Evolutionary conservation across 2,888 invertebrate genomes (phyloP), one percentile per base, ranked within the genome.

Genomic region (Drosophila rellima): DNA sequence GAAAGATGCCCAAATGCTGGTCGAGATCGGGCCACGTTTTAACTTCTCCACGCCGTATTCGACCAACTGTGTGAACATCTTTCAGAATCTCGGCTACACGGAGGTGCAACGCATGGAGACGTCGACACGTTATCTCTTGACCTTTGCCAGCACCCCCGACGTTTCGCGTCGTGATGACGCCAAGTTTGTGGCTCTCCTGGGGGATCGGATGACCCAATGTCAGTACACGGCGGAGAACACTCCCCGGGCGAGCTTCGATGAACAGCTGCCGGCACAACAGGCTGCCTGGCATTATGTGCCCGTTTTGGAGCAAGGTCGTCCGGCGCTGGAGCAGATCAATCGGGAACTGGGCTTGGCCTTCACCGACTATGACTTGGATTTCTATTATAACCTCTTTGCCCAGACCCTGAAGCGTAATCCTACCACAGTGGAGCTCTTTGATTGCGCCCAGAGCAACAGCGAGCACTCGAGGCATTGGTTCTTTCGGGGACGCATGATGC

Each of bases 381-480:
- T 96, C 91, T 99, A 99, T 91, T 96, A 96, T 69, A 94, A 97
- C 88, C 93, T 99, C 65, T 99, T 99, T 93, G 94, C 94, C 68
- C 94, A 96, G 71, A 95, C 96, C 80, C 92, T 98, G 20, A 95
- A 96, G 85, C 94, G 98, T 59, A 97, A 99, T 93, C 99, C 99
- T 18, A 99, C 99, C 0, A 98, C 97, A 90, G 98, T 99, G 0
- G 99, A 99, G 92, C 96, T 98, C 87, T 99, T 99, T 93, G 99
- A 99, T 93, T 94, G 99, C 80, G 99, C 99, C 3, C 99, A 99
- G 93, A 98, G 98, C 31, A 99, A 99, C 92, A 98, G 98, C 92
- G 99, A 99, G 92, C 99, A 99, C 92, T 98, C 98, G 70, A 94
- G 99, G 5, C 99, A 99, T 94, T 99, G 99, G 99, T 99, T 99